Conservation (phyloP, 2,888 invertebrate species). For the Cataglyphis rosenhaueri region DNA sequence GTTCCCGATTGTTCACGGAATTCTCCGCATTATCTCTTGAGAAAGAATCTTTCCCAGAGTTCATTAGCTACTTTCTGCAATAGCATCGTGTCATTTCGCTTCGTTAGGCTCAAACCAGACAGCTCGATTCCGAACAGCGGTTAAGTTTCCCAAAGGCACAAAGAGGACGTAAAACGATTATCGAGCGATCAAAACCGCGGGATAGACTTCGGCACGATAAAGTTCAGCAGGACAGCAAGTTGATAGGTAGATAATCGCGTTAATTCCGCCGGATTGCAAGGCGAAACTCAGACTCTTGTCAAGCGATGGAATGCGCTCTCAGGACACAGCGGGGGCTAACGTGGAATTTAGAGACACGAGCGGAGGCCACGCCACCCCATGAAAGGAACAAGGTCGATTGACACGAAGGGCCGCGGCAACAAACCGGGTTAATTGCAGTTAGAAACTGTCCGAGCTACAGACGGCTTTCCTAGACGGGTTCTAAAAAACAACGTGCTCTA, state of each 20-base stretch:
- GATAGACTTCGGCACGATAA: conserved; percentile 7
- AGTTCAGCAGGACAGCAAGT: conserved; percentile 25
- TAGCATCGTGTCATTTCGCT: conserved; percentile 39
- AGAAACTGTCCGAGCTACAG: conserved; percentile 16
- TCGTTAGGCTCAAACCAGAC: conserved; percentile 42
- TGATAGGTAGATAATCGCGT: conserved; percentile 15
- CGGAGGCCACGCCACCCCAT: neutral
- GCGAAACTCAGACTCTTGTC: conserved; percentile 40
- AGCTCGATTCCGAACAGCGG: conserved; percentile 37
- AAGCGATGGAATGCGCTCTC: conserved; percentile 45
- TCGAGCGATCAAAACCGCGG: conserved; percentile 32
- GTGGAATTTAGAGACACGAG: neutral
- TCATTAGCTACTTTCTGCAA: conserved; percentile 35
- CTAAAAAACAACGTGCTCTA: neutral
- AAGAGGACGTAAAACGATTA: conserved; percentile 49
- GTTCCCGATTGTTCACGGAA: neutral
- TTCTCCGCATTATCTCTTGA: conserved; percentile 15
- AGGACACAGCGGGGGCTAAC: conserved; percentile 21
- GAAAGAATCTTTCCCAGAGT: conserved; percentile 15
- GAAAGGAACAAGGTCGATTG: conserved; percentile 36
- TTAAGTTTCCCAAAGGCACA: conserved; percentile 45
- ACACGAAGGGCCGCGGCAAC: conserved; percentile 3
- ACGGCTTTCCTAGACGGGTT: neutral
- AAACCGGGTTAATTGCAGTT: conserved; percentile 30
- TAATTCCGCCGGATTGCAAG: conserved; percentile 33